Conservation (phyloP, 2,113 vertebrate species). For the Notarius lentiginosus region DNA sequence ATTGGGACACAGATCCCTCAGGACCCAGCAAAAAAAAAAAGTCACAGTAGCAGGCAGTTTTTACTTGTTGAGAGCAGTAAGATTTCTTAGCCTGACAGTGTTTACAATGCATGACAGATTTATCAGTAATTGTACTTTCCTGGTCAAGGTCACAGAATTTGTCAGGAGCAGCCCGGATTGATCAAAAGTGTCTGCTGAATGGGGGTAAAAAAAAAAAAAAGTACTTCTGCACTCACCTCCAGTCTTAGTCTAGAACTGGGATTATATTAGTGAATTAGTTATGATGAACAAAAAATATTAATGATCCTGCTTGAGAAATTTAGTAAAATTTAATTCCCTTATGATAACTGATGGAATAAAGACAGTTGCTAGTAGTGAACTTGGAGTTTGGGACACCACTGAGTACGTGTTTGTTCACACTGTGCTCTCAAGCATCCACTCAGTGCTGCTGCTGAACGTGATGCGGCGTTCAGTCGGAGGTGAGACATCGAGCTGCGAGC, state of each 20-base stretch:
- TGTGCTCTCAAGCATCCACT: conserved; percentile 97
- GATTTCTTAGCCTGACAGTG: too few relatives aligned
- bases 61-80: not conserved
- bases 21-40: conserved; percentile 42
- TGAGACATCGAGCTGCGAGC: conserved; percentile 82
- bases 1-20: not conserved
- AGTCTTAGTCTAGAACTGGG: not conserved
- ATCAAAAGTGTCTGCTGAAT: conserved; percentile 26
- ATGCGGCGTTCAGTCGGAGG: conserved; percentile 79
- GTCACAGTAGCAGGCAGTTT: not conserved
- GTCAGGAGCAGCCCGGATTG: not conserved
- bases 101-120: not conserved
- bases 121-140: not conserved
- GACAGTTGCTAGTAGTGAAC: not conserved
- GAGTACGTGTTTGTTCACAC: conserved; percentile 73
- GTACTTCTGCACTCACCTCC: not conserved
- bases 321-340: not conserved
- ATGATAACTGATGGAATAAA: conserved; percentile 22
- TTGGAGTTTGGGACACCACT: conserved; percentile 15
- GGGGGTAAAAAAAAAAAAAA: not conserved
- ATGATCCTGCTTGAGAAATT: not conserved
- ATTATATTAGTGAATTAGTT: not conserved
- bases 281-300: not conserved
- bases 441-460: conserved; percentile 92
- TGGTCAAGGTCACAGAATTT: not conserved